phyloP scores from a whole-genome alignment of 1,140 invertebrate species.

The Meloidogyne floridensis region DNA sequence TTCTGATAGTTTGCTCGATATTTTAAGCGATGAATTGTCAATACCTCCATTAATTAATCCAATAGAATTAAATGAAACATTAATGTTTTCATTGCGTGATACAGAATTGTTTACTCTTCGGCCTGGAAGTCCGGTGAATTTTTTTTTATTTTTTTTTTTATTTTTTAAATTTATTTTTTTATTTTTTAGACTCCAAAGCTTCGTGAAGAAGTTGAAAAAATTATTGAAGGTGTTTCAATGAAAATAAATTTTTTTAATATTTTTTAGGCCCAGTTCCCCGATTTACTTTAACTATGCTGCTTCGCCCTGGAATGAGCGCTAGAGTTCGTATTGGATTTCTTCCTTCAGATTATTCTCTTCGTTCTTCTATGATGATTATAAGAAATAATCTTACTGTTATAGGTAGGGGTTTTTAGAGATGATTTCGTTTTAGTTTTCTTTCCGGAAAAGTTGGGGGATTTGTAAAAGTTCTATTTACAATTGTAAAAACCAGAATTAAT shows the following conservation, averaged over 20 bases:
- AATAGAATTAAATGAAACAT: slow-evolving; percentile 66
- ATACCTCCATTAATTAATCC: slow-evolving; percentile 47
- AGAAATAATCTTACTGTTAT: slow-evolving; percentile 90
- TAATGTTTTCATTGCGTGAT: slow-evolving; percentile 69
- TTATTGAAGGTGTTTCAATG: slow-evolving; percentile 66
- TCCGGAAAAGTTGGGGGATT: too few species aligned
- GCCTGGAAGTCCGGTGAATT: slow-evolving; percentile 60
- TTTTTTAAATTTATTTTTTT: background rate
- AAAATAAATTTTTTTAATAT: slow-evolving; percentile 15
- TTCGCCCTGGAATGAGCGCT: slow-evolving; percentile 69
- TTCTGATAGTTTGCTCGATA: slow-evolving; percentile 68
- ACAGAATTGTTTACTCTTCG: slow-evolving; percentile 68
- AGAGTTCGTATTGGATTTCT: slow-evolving; percentile 69
- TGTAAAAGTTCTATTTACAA: too few species aligned
- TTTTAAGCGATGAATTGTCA: slow-evolving; percentile 59
- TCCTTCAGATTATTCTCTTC: slow-evolving; percentile 68
- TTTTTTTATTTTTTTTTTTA: background rate
- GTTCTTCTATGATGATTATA: slow-evolving; percentile 70
- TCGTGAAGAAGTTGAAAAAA: slow-evolving; percentile 67
- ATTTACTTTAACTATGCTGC: slow-evolving; percentile 68
- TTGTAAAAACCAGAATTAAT: too few species aligned
- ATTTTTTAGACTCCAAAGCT: slow-evolving; percentile 54
- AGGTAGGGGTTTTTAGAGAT: background rate
- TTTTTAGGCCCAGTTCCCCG: slow-evolving; percentile 21
- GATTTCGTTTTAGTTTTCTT: too few species aligned